These are phyloP conservation scores for Polydesmus complanatus DNA, from an alignment of 2,888 invertebrate genomes.

Conservation along the genomic window DNA sequence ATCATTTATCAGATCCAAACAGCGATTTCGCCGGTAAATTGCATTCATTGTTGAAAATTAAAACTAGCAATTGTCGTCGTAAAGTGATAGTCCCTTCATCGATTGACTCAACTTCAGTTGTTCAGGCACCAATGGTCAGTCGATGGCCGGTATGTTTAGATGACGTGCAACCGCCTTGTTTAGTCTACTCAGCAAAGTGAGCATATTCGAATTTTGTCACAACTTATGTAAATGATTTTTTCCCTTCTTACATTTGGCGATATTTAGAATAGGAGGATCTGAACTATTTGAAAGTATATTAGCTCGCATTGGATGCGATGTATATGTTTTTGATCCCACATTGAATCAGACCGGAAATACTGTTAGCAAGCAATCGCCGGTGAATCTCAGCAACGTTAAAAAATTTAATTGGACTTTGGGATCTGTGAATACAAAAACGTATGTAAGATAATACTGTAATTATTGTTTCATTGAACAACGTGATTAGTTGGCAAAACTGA, in stretches of 20 bases:
- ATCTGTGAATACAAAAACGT: constrained; percentile 3
- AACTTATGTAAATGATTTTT: too few species aligned
- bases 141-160: constrained; percentile 13
- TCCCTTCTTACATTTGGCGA: not conserved
- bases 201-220: too few species aligned
- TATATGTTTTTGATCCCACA: constrained; percentile 13
- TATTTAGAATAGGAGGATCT: constrained; percentile 1
- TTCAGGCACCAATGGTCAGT: not conserved
- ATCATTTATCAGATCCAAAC: constrained; percentile 5
- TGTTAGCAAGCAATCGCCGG: too few species aligned
- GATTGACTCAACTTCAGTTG: not conserved
- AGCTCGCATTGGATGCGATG: constrained; percentile 7
- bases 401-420: constrained; percentile 8
- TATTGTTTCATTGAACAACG: not conserved
- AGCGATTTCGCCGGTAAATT: constrained; percentile 2
- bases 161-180: constrained; percentile 6
- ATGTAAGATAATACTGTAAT: too few species aligned
- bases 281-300: constrained; percentile 8
- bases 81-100: constrained; percentile 1
- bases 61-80: constrained; percentile 4
- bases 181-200: constrained; percentile 12
- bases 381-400: not conserved
- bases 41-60: not conserved
- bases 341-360: too few species aligned
- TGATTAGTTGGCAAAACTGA: too few species aligned